Evolutionary conservation across 2,888 invertebrate species (phyloP).

Genomic region (Morpho helenor): DNA sequence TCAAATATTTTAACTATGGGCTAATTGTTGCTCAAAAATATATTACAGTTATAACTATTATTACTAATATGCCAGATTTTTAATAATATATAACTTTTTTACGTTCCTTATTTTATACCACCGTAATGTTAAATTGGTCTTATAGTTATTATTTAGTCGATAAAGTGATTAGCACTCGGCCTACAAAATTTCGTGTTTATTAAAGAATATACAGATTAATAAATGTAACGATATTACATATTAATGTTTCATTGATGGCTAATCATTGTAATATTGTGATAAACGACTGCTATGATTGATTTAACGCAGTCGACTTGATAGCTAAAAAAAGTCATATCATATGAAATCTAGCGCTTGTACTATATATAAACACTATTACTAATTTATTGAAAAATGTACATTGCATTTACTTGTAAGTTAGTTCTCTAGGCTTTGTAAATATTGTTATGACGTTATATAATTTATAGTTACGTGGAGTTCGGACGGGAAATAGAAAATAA

Average conservation of each 20-base stretch:
- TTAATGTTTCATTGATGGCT: conserved; percentile 6
- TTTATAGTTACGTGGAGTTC: conserved; percentile 73
- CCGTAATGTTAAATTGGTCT: conserved; percentile 21
- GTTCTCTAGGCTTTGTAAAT: conserved; percentile 77
- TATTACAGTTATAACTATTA: conserved; percentile 18
- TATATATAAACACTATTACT: conserved; percentile 73
- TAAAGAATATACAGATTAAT: conserved; percentile 7
- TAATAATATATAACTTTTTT: conserved; percentile 25
- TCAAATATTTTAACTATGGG: conserved; percentile 66
- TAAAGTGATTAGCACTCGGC: conserved; percentile 12
- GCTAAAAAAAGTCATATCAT: conserved; percentile 71
- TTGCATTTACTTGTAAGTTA: conserved; percentile 77
- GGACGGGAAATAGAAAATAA: conserved; percentile 57
- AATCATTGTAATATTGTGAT: conserved; percentile 39
- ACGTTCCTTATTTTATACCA: conserved; percentile 34
- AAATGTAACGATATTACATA: conserved; percentile 5
- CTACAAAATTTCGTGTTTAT: conserved; percentile 13
- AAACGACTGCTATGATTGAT: conserved; percentile 57
- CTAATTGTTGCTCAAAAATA: conserved; percentile 56
- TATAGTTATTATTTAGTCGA: conserved; percentile 7
- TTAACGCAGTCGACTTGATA: conserved; percentile 64
- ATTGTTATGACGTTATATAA: conserved; percentile 79
- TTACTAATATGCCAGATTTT: conserved; percentile 23
- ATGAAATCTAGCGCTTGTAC: conserved; percentile 70
- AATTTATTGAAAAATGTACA: conserved; percentile 76